phyloP scores from a whole-genome alignment of 2,113 vertebrate species.

The Trichechus manatus region DNA sequence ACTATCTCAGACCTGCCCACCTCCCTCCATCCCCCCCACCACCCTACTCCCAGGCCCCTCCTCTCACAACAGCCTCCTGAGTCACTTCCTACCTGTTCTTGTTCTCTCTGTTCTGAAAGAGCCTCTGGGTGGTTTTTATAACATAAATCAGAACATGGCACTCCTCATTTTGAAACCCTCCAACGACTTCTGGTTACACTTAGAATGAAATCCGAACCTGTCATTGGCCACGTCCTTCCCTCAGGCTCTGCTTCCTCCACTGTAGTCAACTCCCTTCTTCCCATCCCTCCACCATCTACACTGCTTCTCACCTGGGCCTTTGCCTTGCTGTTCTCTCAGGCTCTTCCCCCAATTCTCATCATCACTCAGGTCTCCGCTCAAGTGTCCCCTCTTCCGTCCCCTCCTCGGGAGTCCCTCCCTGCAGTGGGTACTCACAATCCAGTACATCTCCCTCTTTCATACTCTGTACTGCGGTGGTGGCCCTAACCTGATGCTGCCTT shows the following conservation, averaged over 20 bases:
- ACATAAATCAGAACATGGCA: neutral
- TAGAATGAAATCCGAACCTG: neutral
- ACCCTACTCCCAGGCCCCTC: accelerated
- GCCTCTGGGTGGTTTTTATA: neutral
- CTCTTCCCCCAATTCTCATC: neutral
- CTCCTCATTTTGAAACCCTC: neutral
- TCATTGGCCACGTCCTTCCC: neutral
- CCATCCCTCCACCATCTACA: neutral
- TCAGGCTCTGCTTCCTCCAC: neutral
- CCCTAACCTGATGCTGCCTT: neutral
- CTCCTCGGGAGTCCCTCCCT: neutral
- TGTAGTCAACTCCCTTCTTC: neutral
- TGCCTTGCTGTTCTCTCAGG: neutral
- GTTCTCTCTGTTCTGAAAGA: neutral
- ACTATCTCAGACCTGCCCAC: no score
- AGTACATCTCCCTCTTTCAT: neutral
- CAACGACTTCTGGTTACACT: neutral
- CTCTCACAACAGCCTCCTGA: neutral
- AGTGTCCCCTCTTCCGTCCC: neutral
- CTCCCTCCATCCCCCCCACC: accelerated
- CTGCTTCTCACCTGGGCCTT: neutral
- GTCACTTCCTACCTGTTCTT: neutral
- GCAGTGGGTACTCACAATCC: neutral
- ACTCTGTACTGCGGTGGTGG: neutral
- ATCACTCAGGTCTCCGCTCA: neutral